Conservation (phyloP, 2,888 invertebrate genomes). For the Scaptomyza cyrtandrae region DNA sequence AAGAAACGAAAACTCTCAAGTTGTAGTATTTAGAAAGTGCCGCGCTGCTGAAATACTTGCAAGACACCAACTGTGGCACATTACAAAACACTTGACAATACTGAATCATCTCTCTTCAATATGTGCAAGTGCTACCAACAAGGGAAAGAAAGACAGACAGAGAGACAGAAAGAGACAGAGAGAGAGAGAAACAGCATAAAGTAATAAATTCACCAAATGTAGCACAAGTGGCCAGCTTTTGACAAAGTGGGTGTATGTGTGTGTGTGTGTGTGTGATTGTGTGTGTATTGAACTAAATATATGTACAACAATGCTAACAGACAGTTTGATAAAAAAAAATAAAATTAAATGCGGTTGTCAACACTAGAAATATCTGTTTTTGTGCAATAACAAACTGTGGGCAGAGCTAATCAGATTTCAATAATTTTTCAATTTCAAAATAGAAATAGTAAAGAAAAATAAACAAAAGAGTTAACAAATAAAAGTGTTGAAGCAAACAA, state of each 20-base stretch:
- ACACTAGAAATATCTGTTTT: not conserved
- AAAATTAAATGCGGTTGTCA: not conserved
- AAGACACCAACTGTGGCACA: slow-evolving; percentile 1
- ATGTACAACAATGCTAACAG: not conserved
- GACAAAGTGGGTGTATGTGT: slow-evolving; percentile 29
- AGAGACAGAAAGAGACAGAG: not conserved
- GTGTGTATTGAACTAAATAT: slow-evolving; percentile 6
- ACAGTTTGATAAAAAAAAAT: not conserved
- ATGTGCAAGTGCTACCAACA: slow-evolving; percentile 14
- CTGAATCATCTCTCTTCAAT: slow-evolving; percentile 35
- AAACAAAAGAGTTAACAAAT: not conserved
- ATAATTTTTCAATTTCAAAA: not conserved
- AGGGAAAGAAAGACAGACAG: not conserved
- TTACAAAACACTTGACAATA: slow-evolving; percentile 18
- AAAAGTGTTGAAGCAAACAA: too few relatives aligned
- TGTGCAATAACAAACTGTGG: slow-evolving; percentile 4
- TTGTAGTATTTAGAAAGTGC: slow-evolving; percentile 33
- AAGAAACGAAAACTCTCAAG: not conserved
- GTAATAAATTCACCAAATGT: slow-evolving; percentile 30
- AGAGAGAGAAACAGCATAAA: slow-evolving; percentile 7
- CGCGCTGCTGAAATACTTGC: not conserved
- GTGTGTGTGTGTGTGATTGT: slow-evolving; percentile 4
- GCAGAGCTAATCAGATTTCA: not conserved
- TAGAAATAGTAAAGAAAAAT: not conserved
- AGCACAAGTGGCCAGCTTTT: slow-evolving; percentile 48